A percentile compares a stretch with the other conserved stretches of the same genome.
These are phyloP conservation scores for Staurois parvus DNA, from an alignment of 2,797 vertebrate species.

Conservation along the genomic window DNA sequence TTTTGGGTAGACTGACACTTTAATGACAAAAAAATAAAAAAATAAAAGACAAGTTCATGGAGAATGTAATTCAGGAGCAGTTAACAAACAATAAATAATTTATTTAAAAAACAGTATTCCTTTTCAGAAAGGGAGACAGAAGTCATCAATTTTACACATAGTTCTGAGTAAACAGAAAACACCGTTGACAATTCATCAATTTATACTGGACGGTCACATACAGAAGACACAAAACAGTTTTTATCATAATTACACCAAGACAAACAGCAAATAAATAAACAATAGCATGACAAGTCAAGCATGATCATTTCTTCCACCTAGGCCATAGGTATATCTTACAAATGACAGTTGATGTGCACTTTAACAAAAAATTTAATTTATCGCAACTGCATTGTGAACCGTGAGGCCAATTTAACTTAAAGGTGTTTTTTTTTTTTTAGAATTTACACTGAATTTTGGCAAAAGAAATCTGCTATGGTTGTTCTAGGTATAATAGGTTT, in stretches of 20 bases:
- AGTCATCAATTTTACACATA: conserved; percentile 2
- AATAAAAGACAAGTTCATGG: neutral
- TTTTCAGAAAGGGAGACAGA: neutral
- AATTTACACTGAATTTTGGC: neutral
- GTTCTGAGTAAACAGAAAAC: conserved; percentile 10
- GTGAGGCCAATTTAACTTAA: neutral
- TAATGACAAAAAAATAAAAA: neutral
- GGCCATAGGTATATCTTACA: neutral
- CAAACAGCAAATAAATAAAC: conserved; percentile 42
- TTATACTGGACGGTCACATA: conserved; percentile 16
- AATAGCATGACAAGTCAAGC: conserved; percentile 1
- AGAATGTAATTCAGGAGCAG: conserved; percentile 21
- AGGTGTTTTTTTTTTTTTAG: neutral
- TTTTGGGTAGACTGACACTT: no score
- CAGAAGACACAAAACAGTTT: conserved; percentile 13
- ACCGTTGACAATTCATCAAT: conserved; percentile 1
- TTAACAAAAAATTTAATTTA: neutral
- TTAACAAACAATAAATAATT: conserved; percentile 50
- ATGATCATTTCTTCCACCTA: neutral
- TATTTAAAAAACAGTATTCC: conserved; percentile 18
- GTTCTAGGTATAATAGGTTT: no score
- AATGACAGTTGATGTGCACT: neutral
- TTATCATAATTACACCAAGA: conserved; percentile 35
- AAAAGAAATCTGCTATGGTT: no score
- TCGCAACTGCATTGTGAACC: neutral